Base-by-base conservation (phyloP, 1,140 invertebrate genomes). In the Drosophila miranda region DNA sequence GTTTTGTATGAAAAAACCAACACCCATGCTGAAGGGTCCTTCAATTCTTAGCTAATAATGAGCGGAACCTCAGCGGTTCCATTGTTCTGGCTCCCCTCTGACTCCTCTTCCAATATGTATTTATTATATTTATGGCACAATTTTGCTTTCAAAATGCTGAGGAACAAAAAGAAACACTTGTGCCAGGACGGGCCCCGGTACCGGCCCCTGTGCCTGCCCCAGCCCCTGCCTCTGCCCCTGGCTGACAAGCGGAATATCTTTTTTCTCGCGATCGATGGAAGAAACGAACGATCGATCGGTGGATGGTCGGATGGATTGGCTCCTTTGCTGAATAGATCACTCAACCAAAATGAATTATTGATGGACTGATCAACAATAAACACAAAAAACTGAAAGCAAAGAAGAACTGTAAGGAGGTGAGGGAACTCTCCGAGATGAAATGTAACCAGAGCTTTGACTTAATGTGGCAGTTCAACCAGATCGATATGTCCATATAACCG, bases 41-140 rank as follows among this genome's bases (percentile, higher is more conserved):
- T 84, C 77, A 81, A 64, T 72, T 69, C 26, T 21, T 42, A 52
- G 70, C 75, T 67, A 81, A 87, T 86, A 87, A 87, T 77, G 78
- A 87, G 82, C 78, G 78, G 70, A 87, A 87, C 82, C 68, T 59
- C 69, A 55, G 69, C 61, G 68, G 69, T 70, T 53, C 42, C 57
- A 64, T 75, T 75, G 62, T 78, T 81, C 60, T 87, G 34, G 41
- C 44, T 26, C 41, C 50, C 28, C 61, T 26, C 46, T 34, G 16
- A 13, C 41, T 41, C 6, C 42, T 42, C 58, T 34, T 34, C 54
- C 50, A 19, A 63, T 59, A 75, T 81, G 82, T 84, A 56, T 70
- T 87, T 74, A 82, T 82, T 87, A 69, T 88, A 87, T 87, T 87
- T 87, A 88, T 87, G 83, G 83, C 78, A 87, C 75, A 88, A 73